Evolutionary conservation across 2,113 vertebrate species (phyloP).

Genomic region (Odocoileus virginianus): DNA sequence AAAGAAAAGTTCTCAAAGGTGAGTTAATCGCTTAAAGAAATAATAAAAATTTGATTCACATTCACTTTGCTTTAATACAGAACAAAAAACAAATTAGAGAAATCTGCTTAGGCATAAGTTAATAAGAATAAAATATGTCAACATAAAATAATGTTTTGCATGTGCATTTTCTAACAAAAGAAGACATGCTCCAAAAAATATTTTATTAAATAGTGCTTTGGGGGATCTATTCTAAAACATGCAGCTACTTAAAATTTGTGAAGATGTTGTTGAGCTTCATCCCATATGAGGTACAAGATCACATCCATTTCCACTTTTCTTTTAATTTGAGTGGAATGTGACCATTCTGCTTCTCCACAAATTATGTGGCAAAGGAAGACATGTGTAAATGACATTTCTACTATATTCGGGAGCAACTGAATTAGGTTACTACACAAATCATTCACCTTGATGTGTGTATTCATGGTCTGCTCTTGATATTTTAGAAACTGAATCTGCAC

Average conservation of each 20-base stretch:
- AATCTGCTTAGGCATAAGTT: background rate
- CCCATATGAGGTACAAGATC: too few relatives aligned
- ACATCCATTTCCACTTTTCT: accelerated
- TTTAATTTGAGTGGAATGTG: background rate
- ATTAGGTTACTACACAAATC: accelerated
- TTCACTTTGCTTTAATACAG: background rate
- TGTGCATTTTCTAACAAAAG: background rate
- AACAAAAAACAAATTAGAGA: background rate
- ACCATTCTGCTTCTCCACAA: background rate
- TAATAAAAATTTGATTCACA: background rate
- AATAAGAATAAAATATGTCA: background rate
- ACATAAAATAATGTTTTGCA: background rate
- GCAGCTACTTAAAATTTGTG: background rate
- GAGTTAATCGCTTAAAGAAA: constrained; percentile 39
- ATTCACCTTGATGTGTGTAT: too few relatives aligned
- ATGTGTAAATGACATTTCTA: accelerated
- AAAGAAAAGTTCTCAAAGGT: constrained; percentile 40
- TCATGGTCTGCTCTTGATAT: background rate
- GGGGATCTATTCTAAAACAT: background rate
- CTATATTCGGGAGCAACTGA: accelerated
- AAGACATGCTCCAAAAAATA: background rate
- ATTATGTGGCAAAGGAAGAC: accelerated
- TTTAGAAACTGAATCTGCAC: background rate
- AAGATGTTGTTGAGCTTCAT: too few relatives aligned
- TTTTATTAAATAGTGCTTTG: background rate